Evolutionary conservation across 2,113 vertebrate genomes (phyloP).

Genomic region (Plectropomus leopardus): DNA sequence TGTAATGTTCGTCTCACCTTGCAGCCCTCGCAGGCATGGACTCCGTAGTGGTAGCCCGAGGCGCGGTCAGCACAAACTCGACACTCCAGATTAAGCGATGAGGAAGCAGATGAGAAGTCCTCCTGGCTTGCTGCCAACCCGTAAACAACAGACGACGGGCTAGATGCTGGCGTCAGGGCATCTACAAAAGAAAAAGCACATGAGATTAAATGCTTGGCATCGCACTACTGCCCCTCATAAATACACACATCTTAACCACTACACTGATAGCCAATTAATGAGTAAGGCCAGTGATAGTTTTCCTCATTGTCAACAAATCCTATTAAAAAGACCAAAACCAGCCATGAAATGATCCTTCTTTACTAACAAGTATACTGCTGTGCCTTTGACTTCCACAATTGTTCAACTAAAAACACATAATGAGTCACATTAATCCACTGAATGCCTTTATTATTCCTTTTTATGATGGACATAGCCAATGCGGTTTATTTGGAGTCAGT

Average conservation of each 20-base stretch:
- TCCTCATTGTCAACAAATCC: not conserved
- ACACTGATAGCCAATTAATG: not conserved
- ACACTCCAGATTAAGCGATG: slow-evolving; percentile 92
- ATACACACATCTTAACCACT: not conserved
- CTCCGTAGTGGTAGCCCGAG: slow-evolving; percentile 97
- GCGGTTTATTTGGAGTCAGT: too few species aligned
- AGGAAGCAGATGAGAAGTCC: slow-evolving; percentile 77
- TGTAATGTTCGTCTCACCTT: slow-evolving; percentile 86
- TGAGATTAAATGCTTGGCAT: not conserved
- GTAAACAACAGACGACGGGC: slow-evolving; percentile 90
- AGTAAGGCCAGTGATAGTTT: not conserved
- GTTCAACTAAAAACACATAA: too few species aligned
- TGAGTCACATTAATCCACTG: too few species aligned
- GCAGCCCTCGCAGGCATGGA: slow-evolving; percentile 98
- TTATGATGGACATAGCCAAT: too few species aligned
- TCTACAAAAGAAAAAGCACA: slow-evolving; percentile 81
- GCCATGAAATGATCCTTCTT: not conserved
- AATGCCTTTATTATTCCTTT: too few species aligned
- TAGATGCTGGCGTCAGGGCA: slow-evolving; percentile 93
- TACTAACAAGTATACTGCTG: too few species aligned
- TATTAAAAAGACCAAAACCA: not conserved
- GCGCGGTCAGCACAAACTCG: slow-evolving; percentile 96
- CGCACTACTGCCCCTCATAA: not conserved
- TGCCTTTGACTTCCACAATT: too few species aligned
- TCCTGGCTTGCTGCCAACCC: slow-evolving; percentile 82